Evolutionary conservation across 2,113 vertebrate genomes (phyloP).

Genomic region (Cephalopterus ornatus): DNA sequence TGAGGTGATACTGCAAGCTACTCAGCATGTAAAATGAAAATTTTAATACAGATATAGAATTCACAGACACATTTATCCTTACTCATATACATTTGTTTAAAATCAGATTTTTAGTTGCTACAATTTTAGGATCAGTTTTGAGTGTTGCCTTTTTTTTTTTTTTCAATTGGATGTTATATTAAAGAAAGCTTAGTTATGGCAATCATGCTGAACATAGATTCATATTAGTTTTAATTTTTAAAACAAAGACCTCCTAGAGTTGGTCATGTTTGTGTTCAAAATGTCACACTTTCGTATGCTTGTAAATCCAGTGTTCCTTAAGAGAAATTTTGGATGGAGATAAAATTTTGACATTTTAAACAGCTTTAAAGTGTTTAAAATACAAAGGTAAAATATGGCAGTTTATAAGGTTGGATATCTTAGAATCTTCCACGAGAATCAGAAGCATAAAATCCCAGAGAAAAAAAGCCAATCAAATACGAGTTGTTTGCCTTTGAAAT

Average conservation of each 20-base stretch:
- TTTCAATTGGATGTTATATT: neutral
- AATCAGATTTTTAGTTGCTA: neutral
- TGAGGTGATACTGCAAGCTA: neutral
- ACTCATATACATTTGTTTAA: neutral
- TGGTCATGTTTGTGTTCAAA: neutral
- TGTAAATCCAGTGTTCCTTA: neutral
- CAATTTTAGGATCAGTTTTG: neutral
- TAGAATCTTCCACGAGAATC: neutral
- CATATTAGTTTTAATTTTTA: neutral
- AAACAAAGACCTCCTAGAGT: neutral
- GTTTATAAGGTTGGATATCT: neutral
- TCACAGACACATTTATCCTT: neutral
- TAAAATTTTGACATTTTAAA: neutral
- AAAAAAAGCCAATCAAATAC: neutral
- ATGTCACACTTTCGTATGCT: neutral
- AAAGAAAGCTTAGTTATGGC: neutral
- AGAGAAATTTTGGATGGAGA: neutral
- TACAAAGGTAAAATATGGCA: neutral
- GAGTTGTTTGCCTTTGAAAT: neutral
- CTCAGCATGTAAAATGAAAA: neutral
- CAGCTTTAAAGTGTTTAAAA: neutral
- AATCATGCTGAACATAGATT: neutral
- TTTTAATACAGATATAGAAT: neutral
- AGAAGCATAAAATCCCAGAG: neutral
- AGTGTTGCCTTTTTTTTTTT: neutral